Conservation (phyloP, 2,888 invertebrate species). For the Aphidius colemani region DNA sequence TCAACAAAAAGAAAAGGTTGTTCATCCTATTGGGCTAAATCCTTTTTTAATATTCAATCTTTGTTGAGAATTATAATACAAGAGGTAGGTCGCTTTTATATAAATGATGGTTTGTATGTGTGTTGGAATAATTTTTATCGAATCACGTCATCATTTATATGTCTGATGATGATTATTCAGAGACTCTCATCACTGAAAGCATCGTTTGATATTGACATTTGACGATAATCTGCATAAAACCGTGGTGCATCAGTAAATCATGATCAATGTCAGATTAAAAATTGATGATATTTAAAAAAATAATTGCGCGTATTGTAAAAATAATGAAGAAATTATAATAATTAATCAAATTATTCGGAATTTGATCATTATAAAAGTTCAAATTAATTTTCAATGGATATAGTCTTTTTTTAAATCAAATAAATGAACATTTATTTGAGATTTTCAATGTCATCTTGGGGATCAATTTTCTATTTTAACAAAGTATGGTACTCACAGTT, state of each 20-base stretch:
- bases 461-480: no score
- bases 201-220: constrained; percentile 6
- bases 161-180: no score
- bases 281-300: background rate
- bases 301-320: no score
- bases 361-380: no score
- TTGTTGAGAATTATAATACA: background rate
- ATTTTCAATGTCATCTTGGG: no score
- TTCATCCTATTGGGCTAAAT: constrained; percentile 4
- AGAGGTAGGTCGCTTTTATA: background rate
- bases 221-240: constrained; percentile 4
- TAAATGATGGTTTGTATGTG: constrained; percentile 1
- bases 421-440: no score
- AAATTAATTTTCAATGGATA: no score
- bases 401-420: no score
- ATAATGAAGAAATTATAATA: no score
- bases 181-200: background rate
- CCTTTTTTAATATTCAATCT: constrained; percentile 2
- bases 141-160: background rate
- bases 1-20: background rate
- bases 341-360: no score
- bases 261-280: constrained; percentile 15
- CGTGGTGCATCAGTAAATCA: background rate
- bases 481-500: no score
- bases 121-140: background rate